Base-by-base conservation (phyloP, 2,888 invertebrate species). In the Chirona hameri region DNA sequence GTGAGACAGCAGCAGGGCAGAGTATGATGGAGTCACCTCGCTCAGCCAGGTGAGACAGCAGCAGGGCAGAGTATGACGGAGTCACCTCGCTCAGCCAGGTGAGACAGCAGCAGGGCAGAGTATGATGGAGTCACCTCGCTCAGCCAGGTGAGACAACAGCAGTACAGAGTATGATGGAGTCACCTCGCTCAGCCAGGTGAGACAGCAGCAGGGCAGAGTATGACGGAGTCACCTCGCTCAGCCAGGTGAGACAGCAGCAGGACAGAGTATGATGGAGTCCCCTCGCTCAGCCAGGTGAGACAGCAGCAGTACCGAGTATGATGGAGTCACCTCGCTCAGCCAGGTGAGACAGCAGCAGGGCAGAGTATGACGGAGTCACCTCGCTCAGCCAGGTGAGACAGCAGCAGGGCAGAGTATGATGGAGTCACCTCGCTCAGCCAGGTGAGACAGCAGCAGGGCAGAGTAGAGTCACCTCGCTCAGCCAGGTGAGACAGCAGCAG, bases 301-400 rank as follows among this genome's bases (percentile, higher is more conserved):
- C n/a, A n/a, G n/a, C n/a, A n/a, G n/a, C n/a, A n/a, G n/a, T n/a
- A n/a, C n/a, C n/a, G 46, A 31, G 29, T 31, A 18, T 15, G 31
- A 29, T 18, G 72, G 72, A 27, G 14, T 65, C 5, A 5, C 10
- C 12, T 27, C 65, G 65, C 65, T 27, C 65, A 27, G 9, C 65
- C 65, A 65, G 65, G 65, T 65, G 27, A 65, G 65, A n/a, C n/a
- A n/a, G n/a, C n/a, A n/a, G n/a, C n/a, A n/a, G n/a, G 76, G 24
- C 76, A 0, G 46, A 31, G 29, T 31, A 18, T 15, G 31, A 29
- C 31, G 72, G 72, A 27, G 14, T 65, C 5, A 5, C 10, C 12
- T 27, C 65, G 65, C 65, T 27, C 65, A 27, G 9, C 65, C 65
- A 65, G 65, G 65, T 65, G 27, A 65, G 65, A n/a, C n/a, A n/a